Evolutionary conservation across 2,113 vertebrate species (phyloP).

Genomic region (Malurus alboscapulatus): DNA sequence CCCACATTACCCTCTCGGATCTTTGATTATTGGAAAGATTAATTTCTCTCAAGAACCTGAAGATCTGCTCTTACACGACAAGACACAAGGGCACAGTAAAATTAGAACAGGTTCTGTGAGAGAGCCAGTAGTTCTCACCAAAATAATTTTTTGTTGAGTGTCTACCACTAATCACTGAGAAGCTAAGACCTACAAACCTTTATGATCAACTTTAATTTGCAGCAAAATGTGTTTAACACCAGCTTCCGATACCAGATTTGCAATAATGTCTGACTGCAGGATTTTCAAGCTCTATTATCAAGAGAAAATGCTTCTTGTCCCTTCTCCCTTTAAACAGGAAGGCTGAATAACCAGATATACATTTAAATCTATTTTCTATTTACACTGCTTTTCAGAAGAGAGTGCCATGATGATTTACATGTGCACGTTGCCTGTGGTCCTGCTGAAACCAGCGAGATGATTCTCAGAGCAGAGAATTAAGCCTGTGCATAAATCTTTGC

Average conservation of each 20-base stretch:
- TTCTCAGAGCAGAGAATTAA: background rate
- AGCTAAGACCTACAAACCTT: background rate
- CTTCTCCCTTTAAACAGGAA: background rate
- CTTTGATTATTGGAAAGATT: background rate
- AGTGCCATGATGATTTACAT: background rate
- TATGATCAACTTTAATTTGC: background rate
- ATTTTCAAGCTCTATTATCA: background rate
- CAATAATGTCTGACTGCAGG: background rate
- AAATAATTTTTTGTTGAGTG: background rate
- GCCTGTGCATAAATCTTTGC: background rate
- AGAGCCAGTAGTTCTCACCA: background rate
- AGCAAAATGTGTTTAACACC: background rate
- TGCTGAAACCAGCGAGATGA: background rate
- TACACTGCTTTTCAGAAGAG: background rate
- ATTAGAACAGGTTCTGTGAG: background rate
- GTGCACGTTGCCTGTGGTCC: background rate
- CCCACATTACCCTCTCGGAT: background rate
- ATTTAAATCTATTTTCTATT: background rate
- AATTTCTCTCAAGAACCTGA: background rate
- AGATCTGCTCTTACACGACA: background rate
- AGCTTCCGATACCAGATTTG: background rate
- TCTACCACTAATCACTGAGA: background rate
- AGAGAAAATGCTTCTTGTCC: background rate
- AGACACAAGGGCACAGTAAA: background rate
- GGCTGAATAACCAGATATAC: background rate